phyloP scores from a whole-genome alignment of 2,888 invertebrate genomes.

The Yponomeuta evonymella region DNA sequence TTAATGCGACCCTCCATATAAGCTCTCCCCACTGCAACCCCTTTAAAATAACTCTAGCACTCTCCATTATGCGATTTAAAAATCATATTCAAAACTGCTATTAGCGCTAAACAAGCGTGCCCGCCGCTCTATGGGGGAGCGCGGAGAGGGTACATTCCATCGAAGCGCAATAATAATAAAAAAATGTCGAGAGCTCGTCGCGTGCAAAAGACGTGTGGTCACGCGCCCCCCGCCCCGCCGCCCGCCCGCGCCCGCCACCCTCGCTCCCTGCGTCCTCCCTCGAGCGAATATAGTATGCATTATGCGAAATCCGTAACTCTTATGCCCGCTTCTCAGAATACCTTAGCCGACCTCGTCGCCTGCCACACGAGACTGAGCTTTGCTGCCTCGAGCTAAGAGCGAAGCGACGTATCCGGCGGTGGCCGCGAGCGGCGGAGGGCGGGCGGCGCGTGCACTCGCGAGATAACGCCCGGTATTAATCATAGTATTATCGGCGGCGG shows the following conservation, averaged over 20 bases:
- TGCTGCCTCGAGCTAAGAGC: not conserved
- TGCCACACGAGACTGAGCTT: slow-evolving; percentile 20
- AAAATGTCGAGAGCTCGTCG: slow-evolving; percentile 74
- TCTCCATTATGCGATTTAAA: slow-evolving; percentile 73
- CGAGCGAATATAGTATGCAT: slow-evolving; percentile 72
- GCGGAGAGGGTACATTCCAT: slow-evolving; percentile 66
- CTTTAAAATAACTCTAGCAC: slow-evolving; percentile 58
- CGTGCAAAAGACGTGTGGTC: slow-evolving; percentile 75
- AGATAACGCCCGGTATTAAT: slow-evolving; percentile 75
- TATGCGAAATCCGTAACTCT: slow-evolving; percentile 76
- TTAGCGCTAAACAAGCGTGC: slow-evolving; percentile 56
- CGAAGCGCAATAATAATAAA: slow-evolving; percentile 76
- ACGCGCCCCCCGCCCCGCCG: slow-evolving; percentile 42
- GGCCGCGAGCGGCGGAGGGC: slow-evolving; percentile 23
- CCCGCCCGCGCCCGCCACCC: slow-evolving; percentile 26
- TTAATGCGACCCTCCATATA: slow-evolving; percentile 9
- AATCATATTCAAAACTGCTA: slow-evolving; percentile 71
- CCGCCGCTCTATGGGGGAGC: slow-evolving; percentile 57
- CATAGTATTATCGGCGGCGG: slow-evolving; percentile 73
- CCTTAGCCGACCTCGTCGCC: slow-evolving; percentile 40
- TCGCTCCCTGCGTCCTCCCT: slow-evolving; percentile 28
- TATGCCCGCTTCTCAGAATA: slow-evolving; percentile 62
- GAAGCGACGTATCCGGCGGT: not conserved
- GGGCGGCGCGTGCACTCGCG: slow-evolving; percentile 68
- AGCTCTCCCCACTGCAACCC: slow-evolving; percentile 31